Evolutionary conservation across 2,797 vertebrate genomes (phyloP).

Genomic region (Eutrigla gurnardus): DNA sequence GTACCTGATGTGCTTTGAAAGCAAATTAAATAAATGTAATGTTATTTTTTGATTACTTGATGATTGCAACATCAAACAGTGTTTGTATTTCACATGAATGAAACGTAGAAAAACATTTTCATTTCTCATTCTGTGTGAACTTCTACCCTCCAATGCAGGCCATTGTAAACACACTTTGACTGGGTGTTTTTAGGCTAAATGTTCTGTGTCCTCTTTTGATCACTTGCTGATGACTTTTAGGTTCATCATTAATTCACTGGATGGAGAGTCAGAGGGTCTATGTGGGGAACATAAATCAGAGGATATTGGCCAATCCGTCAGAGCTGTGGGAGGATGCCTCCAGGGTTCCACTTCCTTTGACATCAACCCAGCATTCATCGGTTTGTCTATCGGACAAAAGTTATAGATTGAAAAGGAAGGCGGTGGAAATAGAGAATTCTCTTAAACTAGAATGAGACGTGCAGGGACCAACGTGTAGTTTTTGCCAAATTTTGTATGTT

Average conservation of each 20-base stretch:
- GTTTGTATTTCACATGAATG: slow-evolving; percentile 3
- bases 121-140: slow-evolving; percentile 42
- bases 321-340: slow-evolving; percentile 15
- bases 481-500: neutral
- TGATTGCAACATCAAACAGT: slow-evolving; percentile 35
- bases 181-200: slow-evolving; percentile 30
- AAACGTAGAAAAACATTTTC: slow-evolving; percentile 23
- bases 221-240: slow-evolving; percentile 46
- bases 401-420: neutral
- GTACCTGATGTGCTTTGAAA: slow-evolving; percentile 10
- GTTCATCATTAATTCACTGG: slow-evolving; percentile 63
- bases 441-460: neutral
- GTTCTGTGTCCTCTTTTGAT: slow-evolving; percentile 58
- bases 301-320: slow-evolving; percentile 38
- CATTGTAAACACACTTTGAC: slow-evolving; percentile 18
- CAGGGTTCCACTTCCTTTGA: slow-evolving; percentile 12
- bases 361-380: neutral
- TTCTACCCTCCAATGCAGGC: neutral
- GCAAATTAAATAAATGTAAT: slow-evolving; percentile 12
- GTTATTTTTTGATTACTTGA: slow-evolving; percentile 8
- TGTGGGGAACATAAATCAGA: slow-evolving; percentile 31
- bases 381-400: neutral
- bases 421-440: neutral
- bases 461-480: neutral
- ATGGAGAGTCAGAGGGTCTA: slow-evolving; percentile 23